phyloP scores from a whole-genome alignment of 2,113 vertebrate species.

The Colossoma macropomum region DNA sequence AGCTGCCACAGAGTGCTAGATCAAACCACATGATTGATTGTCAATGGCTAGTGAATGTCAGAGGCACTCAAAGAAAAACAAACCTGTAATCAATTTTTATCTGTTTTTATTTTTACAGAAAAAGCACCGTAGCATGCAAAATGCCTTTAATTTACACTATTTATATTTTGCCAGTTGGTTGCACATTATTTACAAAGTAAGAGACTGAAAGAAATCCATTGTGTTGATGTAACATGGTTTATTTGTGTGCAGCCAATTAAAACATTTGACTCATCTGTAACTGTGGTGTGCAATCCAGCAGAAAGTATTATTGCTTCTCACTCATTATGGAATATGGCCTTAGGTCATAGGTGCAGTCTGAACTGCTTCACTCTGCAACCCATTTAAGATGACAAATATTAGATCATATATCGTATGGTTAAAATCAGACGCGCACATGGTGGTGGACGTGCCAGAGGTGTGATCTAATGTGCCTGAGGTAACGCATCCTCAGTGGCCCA shows the following conservation, averaged over 20 bases:
- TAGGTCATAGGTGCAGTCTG: conserved; percentile 50
- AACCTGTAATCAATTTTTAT: no score
- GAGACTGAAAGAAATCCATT: no score
- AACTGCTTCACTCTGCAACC: conserved; percentile 39
- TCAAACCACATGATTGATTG: background rate
- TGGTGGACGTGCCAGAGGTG: conserved; percentile 34
- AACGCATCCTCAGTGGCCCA: conserved; percentile 11
- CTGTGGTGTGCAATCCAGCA: background rate
- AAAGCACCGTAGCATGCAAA: no score
- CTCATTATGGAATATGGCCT: conserved; percentile 50
- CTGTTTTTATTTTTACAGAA: no score
- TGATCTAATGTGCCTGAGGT: conserved; percentile 55
- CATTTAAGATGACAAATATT: conserved; percentile 53
- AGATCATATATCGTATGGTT: conserved; percentile 32
- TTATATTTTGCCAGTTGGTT: no score
- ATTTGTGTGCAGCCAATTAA: no score
- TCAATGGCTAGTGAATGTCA: no score
- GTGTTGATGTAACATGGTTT: no score
- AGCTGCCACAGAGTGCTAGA: background rate
- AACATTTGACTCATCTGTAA: no score
- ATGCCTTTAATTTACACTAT: no score
- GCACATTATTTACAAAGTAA: no score
- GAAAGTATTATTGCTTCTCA: conserved; percentile 48
- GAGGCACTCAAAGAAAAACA: no score
- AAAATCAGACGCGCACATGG: conserved; percentile 16